Base-by-base conservation (phyloP, 2,888 invertebrate species). In the Polydrusus pterygomalis region DNA sequence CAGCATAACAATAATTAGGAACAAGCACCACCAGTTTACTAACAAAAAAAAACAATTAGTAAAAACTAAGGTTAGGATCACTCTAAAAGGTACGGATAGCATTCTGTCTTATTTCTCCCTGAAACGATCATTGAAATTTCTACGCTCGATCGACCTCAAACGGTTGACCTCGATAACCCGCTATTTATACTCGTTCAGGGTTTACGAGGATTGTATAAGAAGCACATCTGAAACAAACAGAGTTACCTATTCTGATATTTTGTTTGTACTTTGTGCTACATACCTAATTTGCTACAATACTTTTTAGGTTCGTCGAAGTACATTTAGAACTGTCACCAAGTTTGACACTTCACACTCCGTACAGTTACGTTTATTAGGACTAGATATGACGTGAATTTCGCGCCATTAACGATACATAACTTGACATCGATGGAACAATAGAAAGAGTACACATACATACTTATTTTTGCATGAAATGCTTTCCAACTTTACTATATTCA, bases 201-300 rank as follows among this genome's bases (percentile, higher is more conserved):
- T 5, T 82, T 79, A 82, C 49, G 82, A 83, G 43, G 83, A 83
- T 75, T 82, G 80, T 76, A 83, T 81, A 73, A 83, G 80, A 51
- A 80, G 82, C 74, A 83, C 82, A 82, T 83, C 83, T 83, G 83
- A 82, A 83, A 83, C 80, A 82, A 79, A 80, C 79, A 80, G 80
- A 79, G 79, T 81, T 81, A 79, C 77, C 75, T 49, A 83, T 82
- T 82, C 83, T 80, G 81, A 82, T 80, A 78, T 80, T 76, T 79
- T 75, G 74, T 79, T 75, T 73, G 63, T 77, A 79, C 79, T 79
- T 77, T 72, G 77, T 77, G 71, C 79, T 81, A 82, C 82, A 80
- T 82, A 82, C 82, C 82, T 82, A 82, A 75, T 65, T 20, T 74
- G 70, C 70, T 74, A 72, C 68, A 54, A 15, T 18, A 11, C 25